Base-by-base conservation (phyloP, 2,888 invertebrate species). In the Hirtodrosophila duncani region DNA sequence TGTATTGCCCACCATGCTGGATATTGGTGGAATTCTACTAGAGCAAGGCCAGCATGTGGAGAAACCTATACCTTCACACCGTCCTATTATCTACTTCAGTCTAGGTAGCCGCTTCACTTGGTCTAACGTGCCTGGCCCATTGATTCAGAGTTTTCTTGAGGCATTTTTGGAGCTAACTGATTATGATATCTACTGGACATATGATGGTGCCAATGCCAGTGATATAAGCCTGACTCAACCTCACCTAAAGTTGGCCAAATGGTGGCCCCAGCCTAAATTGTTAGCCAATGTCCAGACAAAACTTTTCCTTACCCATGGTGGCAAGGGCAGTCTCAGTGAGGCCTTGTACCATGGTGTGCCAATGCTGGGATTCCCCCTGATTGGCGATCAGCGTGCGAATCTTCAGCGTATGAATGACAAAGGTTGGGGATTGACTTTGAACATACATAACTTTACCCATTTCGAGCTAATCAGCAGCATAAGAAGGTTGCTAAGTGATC, bases 341-440 rank as follows among this genome's bases (percentile, higher is more conserved):
- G 92, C 93, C 0, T 91, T 93, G 14, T 92, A 91, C 84, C 92
- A 93, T 75, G 93, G 92, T 2, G 91, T 93, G 0, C 94, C 94
- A 0, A 90, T 93, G 3, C 89, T 94, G 30, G 91, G 91, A 0
- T 88, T 94, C 33, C 93, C 94, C 0, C 91, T 94, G 0, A 92
- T 93, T 84, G 94, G 93, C 63, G 94, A 94, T 82, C 94, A 94
- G 84, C 92, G 92, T 60, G 90, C 91, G 1, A 94, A 94, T 82
- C 91, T 93, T 0, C 91, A 91, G 0, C 93, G 92, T 85, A 91
- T 93, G 0, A 91, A 90, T 84, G 71, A 87, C 0, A 91, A 91
- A 55, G 93, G 92, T 0, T 79, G 74, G 58, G 84, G 80, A 0
- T n/a, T 78, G 3, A 43, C 38, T 1, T 30, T 83, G 3, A 10